phyloP scores from a whole-genome alignment of 2,113 vertebrate species.

The Martes martes region DNA sequence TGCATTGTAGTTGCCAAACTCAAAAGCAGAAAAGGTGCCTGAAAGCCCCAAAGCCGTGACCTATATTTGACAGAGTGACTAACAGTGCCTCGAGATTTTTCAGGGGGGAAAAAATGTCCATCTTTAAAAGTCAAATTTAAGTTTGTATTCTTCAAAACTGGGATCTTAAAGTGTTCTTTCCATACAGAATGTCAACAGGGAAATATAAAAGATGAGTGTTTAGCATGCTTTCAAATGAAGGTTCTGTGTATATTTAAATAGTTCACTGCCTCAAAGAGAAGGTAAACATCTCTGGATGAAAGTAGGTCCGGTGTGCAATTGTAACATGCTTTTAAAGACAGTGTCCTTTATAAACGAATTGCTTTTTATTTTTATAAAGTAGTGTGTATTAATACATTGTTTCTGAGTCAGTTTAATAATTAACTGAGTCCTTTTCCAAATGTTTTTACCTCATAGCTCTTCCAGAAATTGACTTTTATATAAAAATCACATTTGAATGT shows the following conservation, averaged over 20 bases:
- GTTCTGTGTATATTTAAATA: slow-evolving; percentile 45
- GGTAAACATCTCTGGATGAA: not conserved
- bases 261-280: slow-evolving; percentile 44
- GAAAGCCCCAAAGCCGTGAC: not conserved
- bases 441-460: slow-evolving; percentile 44
- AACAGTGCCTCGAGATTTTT: not conserved
- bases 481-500: slow-evolving; percentile 48
- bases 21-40: not conserved
- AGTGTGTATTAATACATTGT: slow-evolving; percentile 33
- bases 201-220: not conserved
- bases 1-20: not conserved
- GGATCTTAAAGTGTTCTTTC: not conserved
- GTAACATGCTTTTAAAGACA: slow-evolving; percentile 48
- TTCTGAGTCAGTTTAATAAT: slow-evolving; percentile 50
- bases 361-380: slow-evolving; percentile 59
- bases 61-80: not conserved
- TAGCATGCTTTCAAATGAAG: slow-evolving; percentile 19
- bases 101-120: no score
- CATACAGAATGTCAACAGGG: slow-evolving; percentile 1
- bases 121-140: slow-evolving; percentile 14
- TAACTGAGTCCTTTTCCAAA: not conserved
- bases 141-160: not conserved
- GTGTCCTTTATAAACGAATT: slow-evolving; percentile 36
- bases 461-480: slow-evolving; percentile 65
- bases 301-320: not conserved